These are phyloP conservation scores for Anoplophora glabripennis DNA, from an alignment of 1,140 invertebrate genomes.

Conservation along the genomic window DNA sequence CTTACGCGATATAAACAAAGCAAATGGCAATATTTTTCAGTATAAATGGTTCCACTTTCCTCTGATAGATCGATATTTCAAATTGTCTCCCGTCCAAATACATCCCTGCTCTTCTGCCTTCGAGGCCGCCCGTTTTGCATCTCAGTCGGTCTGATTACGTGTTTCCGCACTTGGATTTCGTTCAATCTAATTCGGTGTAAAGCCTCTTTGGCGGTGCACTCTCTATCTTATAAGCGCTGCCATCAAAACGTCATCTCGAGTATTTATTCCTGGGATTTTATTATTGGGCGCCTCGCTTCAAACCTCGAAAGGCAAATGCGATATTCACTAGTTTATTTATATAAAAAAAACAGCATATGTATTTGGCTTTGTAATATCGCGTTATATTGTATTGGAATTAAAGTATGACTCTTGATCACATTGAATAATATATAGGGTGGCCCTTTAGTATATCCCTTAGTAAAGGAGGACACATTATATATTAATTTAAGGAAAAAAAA, in stretches of 20 bases:
- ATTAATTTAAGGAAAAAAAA: too few relatives aligned
- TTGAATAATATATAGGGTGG: too few relatives aligned
- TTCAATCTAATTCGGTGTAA: slow-evolving; percentile 31
- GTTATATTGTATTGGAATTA: too few relatives aligned
- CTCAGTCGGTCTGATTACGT: slow-evolving; percentile 23
- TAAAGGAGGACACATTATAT: too few relatives aligned
- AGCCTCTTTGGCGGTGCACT: slow-evolving; percentile 26
- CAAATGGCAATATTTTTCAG: slow-evolving; percentile 25
- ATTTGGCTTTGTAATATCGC: too few relatives aligned
- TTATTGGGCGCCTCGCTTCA: slow-evolving; percentile 20
- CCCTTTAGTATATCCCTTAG: too few relatives aligned
- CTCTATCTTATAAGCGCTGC: slow-evolving; percentile 24
- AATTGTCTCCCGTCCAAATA: slow-evolving; percentile 22
- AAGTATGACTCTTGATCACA: too few relatives aligned
- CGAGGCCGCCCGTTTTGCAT: slow-evolving; percentile 12
- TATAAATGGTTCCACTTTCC: slow-evolving; percentile 26
- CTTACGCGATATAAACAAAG: slow-evolving; percentile 18
- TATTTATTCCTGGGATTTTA: slow-evolving; percentile 28
- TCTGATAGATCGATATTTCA: slow-evolving; percentile 20
- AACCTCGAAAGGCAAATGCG: slow-evolving; percentile 13
- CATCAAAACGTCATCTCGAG: slow-evolving; percentile 29
- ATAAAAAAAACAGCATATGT: too few relatives aligned
- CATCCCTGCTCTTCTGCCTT: neutral
- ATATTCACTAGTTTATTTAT: too few relatives aligned
- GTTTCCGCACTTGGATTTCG: slow-evolving; percentile 26